Evolutionary conservation across 2,888 invertebrate species (phyloP).

Genomic region (Polylopha cassiicola): DNA sequence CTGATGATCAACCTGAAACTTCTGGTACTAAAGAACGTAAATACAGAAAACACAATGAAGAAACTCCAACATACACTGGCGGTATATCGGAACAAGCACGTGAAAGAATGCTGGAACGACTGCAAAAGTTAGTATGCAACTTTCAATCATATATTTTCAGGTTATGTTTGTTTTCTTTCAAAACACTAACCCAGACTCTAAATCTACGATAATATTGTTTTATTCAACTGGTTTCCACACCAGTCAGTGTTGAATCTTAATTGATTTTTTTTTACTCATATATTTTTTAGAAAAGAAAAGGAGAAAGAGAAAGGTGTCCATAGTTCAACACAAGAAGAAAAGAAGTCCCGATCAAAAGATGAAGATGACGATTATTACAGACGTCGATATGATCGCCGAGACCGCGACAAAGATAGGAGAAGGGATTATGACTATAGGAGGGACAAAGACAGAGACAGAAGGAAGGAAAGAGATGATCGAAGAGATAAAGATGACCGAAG

Average conservation of each 20-base stretch:
- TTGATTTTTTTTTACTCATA: background rate
- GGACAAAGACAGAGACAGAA: conserved; percentile 33
- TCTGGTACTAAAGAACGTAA: conserved; percentile 71
- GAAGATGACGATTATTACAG: conserved; percentile 53
- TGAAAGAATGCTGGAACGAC: conserved; percentile 82
- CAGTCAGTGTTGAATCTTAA: too few species aligned
- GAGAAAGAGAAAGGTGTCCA: conserved; percentile 84
- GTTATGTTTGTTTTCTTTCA: conserved; percentile 11
- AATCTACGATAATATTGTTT: too few species aligned
- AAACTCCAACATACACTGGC: conserved; percentile 96
- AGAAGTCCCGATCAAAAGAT: conserved; percentile 55
- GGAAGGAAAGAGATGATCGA: conserved; percentile 36
- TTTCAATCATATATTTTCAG: conserved; percentile 11
- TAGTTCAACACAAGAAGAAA: conserved; percentile 80
- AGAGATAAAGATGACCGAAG: conserved; percentile 44
- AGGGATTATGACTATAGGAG: conserved; percentile 41
- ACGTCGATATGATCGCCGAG: conserved; percentile 51
- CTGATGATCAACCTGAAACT: conserved; percentile 38
- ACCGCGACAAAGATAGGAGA: conserved; percentile 36
- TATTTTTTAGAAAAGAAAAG: conserved; percentile 57
- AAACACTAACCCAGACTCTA: too few species aligned
- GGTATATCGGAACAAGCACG: conserved; percentile 90
- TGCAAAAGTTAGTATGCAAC: conserved; percentile 57
- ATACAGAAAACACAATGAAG: conserved; percentile 87
- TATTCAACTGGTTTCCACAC: too few species aligned